These are phyloP conservation scores for Sinella curviseta DNA, from an alignment of 1,140 invertebrate species.

Conservation along the genomic window DNA sequence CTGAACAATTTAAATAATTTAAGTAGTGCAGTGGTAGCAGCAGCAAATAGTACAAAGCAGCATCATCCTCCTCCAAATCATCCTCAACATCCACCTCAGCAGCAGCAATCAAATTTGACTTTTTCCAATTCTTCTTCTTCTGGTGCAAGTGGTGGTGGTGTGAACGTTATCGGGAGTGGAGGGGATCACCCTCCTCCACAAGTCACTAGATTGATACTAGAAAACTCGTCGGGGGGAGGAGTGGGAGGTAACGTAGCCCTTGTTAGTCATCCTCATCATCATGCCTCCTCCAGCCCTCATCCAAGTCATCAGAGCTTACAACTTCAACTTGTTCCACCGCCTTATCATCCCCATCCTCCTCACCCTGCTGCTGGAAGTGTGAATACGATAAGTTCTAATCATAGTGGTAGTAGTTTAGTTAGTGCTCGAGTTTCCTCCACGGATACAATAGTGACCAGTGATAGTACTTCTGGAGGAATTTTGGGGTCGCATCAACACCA, in stretches of 20 bases:
- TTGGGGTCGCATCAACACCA: no score
- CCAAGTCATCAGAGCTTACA: slow-evolving; percentile 48
- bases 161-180: background rate
- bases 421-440: no score
- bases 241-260: background rate
- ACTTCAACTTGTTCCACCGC: slow-evolving; percentile 43
- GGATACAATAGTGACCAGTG: no score
- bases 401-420: slow-evolving; percentile 11
- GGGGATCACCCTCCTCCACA: background rate
- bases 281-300: slow-evolving; percentile 27
- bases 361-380: no score
- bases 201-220: slow-evolving; percentile 19
- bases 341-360: no score
- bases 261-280: slow-evolving; percentile 22
- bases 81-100: slow-evolving; percentile 26
- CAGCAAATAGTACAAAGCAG: slow-evolving; percentile 29
- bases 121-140: slow-evolving; percentile 31
- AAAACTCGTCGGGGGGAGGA: background rate
- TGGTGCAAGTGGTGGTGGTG: background rate
- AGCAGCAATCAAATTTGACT: slow-evolving; percentile 36
- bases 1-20: background rate
- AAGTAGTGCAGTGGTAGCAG: slow-evolving; percentile 6
- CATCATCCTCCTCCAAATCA: slow-evolving; percentile 36
- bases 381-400: slow-evolving; percentile 19
- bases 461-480: slow-evolving; percentile 3